phyloP scores from a whole-genome alignment of 2,113 vertebrate species.

The Plecotus auritus region DNA sequence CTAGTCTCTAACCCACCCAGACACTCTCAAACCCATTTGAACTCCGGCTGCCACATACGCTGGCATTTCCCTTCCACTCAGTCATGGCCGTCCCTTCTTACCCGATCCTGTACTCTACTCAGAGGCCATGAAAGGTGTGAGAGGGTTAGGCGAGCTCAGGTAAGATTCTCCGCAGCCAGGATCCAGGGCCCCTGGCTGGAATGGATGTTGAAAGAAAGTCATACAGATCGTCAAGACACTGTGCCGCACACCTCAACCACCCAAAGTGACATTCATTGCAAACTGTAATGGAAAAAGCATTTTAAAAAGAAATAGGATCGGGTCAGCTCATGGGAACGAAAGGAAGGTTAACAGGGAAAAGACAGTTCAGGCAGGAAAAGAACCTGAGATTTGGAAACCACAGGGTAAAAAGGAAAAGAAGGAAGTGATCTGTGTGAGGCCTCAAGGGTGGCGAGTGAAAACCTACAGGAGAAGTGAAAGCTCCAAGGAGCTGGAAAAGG shows the following conservation, averaged over 20 bases:
- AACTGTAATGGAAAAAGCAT: no score
- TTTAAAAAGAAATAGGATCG: neutral
- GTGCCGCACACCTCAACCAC: neutral
- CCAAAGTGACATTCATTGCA: no score
- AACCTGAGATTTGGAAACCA: neutral
- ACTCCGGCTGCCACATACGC: accelerated
- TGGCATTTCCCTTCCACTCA: accelerated
- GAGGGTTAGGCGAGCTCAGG: neutral
- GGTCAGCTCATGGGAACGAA: accelerated
- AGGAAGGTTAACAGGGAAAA: no score
- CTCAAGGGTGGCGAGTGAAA: neutral
- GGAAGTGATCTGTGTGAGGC: neutral
- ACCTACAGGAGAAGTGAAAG: neutral
- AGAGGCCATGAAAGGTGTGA: no score
- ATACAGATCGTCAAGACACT: accelerated
- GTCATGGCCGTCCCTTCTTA: no score
- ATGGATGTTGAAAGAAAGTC: neutral
- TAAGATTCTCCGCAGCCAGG: neutral
- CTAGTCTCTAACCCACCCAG: neutral
- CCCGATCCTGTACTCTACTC: neutral
- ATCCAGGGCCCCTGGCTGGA: neutral
- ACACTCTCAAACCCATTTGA: neutral
- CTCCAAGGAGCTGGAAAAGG: neutral
- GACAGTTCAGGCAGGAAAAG: neutral
- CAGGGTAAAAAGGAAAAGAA: neutral